phyloP scores from a whole-genome alignment of 2,888 invertebrate genomes.

The Podabrus alpinus region DNA sequence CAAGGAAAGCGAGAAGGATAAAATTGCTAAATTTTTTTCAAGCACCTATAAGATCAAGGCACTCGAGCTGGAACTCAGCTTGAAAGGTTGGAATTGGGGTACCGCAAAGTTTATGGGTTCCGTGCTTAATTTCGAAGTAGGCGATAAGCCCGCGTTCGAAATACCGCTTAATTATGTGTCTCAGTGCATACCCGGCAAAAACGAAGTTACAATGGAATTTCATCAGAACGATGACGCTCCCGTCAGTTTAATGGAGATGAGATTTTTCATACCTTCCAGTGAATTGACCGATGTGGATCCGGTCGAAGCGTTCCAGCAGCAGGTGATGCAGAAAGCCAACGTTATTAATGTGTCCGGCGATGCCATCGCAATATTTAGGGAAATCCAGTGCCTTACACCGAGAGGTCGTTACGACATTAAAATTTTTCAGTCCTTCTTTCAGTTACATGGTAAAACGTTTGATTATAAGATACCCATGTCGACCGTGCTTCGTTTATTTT shows the following conservation, averaged over 20 bases:
- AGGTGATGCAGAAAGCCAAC: conserved; percentile 96
- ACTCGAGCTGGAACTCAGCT: conserved; percentile 87
- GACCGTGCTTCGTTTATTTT: conserved; percentile 94
- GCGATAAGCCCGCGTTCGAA: conserved; percentile 87
- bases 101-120: conserved; percentile 91
- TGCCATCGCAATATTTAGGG: conserved; percentile 94
- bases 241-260: conserved; percentile 94
- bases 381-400: conserved; percentile 97
- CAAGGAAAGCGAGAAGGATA: conserved; percentile 92
- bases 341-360: conserved; percentile 98
- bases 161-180: conserved; percentile 95
- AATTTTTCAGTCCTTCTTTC: conserved; percentile 88
- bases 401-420: conserved; percentile 97
- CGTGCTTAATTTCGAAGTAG: conserved; percentile 82
- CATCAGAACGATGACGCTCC: conserved; percentile 99
- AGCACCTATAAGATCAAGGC: conserved; percentile 82
- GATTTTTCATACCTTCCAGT: conserved; percentile 94
- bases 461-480: conserved; percentile 99
- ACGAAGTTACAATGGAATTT: conserved; percentile 97
- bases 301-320: conserved; percentile 95
- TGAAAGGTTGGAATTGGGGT: conserved; percentile 99
- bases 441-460: conserved; percentile 96
- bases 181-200: conserved; percentile 94
- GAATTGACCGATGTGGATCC: conserved; percentile 88
- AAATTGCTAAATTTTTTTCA: conserved; percentile 86